Base-by-base conservation (phyloP, 2,888 invertebrate species). In the Acholoe squamosa region DNA sequence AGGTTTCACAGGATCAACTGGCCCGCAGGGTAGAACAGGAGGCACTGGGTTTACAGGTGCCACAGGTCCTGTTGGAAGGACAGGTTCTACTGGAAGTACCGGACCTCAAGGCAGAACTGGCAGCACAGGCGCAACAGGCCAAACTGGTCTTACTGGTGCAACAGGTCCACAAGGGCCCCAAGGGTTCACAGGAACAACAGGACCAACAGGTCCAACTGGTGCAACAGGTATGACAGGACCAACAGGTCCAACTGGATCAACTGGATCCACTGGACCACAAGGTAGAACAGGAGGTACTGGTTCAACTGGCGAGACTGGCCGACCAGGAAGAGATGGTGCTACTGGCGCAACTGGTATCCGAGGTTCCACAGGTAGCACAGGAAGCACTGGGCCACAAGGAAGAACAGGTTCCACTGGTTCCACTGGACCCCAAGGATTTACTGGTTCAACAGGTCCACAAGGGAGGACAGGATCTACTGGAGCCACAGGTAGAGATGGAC, bases 201-300 rank as follows among this genome's bases (percentile, higher is more conserved):
- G 90, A 31, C 80, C 52, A 31, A 90, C 90, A 12, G 90, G 90
- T 33, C 54, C 34, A 28, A 80, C 56, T 25, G 90, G 90, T 84
- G 31, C 31, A 22, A 90, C 89, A 14, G 91, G 91, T n/a, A 33
- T 54, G 19, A 89, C 84, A 33, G 92, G 92, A 51, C 89, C 52
- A 25, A 34, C 76, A 56, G 92, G 92, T 71, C 34, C 71, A 51
- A 91, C 91, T 22, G 93, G 93, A 61, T 43, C 67, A 51, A 76
- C 88, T 54, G 93, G 93, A 52, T 19, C 80, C 28, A 61, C 91
- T 52, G 93, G 90, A 51, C 51, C 34, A 16, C 43, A n/a, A 61
- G 90, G 90, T 88, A 52, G n/a, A 22, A 71, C 91, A 54, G 92
- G 92, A 22, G 52, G 91, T 28, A 52, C 84, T 28, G 92, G 92